Evolutionary conservation across 92 coral and sea anemone species (phyloP).

Genomic region (Actinostola sp.): DNA sequence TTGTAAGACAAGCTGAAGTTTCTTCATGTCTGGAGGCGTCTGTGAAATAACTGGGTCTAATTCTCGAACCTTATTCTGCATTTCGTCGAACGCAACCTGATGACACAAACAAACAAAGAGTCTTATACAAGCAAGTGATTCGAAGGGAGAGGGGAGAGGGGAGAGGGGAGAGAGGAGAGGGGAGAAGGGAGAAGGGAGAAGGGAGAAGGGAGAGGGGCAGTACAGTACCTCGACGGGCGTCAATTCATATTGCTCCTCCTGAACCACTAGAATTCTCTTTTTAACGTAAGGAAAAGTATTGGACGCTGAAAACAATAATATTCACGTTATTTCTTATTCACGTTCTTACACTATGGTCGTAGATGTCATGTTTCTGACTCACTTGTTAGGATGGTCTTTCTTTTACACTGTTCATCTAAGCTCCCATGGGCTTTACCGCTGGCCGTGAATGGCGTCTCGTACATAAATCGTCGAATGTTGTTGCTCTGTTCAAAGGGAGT

Average conservation of each 20-base stretch:
- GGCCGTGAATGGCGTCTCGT: conserved; percentile 97
- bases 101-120: neutral
- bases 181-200: neutral
- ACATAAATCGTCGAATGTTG: conserved; percentile 91
- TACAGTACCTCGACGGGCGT: conserved; percentile 93
- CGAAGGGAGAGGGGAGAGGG: neutral
- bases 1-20: conserved; percentile 87
- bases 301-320: conserved; percentile 61
- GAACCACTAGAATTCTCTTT: conserved; percentile 96
- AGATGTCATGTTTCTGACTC: too few species aligned
- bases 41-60: conserved; percentile 78
- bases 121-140: neutral
- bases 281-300: conserved; percentile 95
- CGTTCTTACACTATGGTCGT: too few species aligned
- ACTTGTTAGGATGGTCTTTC: conserved; percentile 97
- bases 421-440: conserved; percentile 96
- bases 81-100: conserved; percentile 96
- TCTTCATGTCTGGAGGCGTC: conserved; percentile 97
- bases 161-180: neutral
- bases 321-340: neutral
- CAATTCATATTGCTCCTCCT: conserved; percentile 96
- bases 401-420: conserved; percentile 91
- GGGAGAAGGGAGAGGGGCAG: neutral
- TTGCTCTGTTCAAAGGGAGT: conserved; percentile 91
- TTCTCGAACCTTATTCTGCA: conserved; percentile 96